Evolutionary conservation across 2,113 vertebrate genomes (phyloP).

Genomic region (Trematomus loennbergii): DNA sequence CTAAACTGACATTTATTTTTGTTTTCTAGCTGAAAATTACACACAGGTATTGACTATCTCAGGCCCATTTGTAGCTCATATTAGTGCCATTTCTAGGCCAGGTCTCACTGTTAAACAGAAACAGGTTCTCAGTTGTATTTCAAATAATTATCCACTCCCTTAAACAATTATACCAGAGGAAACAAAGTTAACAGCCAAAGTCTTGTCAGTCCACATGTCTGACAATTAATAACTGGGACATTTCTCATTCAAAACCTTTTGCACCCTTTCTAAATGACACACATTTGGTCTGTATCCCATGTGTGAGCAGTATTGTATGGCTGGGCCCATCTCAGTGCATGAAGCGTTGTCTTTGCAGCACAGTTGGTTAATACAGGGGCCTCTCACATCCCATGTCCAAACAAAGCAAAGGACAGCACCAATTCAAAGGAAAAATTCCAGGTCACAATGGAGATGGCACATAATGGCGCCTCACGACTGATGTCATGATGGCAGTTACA

Average conservation of each 20-base stretch:
- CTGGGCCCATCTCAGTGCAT: conserved; percentile 40
- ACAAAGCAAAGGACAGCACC: conserved; percentile 72
- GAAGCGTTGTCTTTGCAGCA: conserved; percentile 66
- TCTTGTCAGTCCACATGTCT: not conserved
- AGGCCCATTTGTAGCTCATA: too few relatives aligned
- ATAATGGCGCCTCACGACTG: conserved; percentile 65
- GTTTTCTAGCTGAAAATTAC: too few relatives aligned
- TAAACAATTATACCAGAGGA: not conserved
- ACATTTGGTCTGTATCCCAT: not conserved
- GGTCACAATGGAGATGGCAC: conserved; percentile 75
- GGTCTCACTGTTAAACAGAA: not conserved
- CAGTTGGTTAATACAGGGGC: conserved; percentile 71
- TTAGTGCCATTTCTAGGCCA: too few relatives aligned
- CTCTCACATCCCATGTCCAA: conserved; percentile 62
- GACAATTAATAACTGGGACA: not conserved
- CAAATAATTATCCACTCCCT: not conserved
- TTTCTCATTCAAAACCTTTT: not conserved
- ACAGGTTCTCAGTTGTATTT: not conserved
- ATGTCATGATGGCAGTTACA: conserved; percentile 14
- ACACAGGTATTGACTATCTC: too few relatives aligned
- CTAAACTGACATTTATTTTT: not conserved
- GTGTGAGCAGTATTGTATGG: conserved; percentile 11
- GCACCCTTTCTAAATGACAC: not conserved
- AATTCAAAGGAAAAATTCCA: conserved; percentile 71
- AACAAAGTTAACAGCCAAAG: not conserved